Base-by-base conservation (phyloP, 1,140 invertebrate species). In the Drosophila elegans region DNA sequence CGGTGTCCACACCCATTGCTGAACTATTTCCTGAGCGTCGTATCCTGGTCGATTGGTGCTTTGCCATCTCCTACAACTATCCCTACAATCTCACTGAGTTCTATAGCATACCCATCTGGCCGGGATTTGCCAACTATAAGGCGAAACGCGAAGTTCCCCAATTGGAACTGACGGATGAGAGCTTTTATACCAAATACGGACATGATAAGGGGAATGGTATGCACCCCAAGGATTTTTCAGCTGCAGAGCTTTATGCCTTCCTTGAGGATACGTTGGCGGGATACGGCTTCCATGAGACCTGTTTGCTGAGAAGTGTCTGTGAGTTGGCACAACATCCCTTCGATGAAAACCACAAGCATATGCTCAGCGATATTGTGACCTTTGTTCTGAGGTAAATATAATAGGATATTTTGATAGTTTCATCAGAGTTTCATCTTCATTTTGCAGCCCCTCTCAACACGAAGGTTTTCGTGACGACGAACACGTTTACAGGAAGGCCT, bases 31-130 rank as follows among this genome's bases (percentile, higher is more conserved):
- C 90, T 0, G 88, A 92, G 11, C 85, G 91, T 9, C 83, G 89
- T 0, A 75, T 88, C 13, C 41, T 91, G 3, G 49, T 90, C 12
- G 90, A 92, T 74, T 91, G 91, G 89, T 91, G 91, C 25, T 92
- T 92, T 12, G 80, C 85, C 48, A 68, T 92, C 25, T 61, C 73
- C 13, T 92, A 92, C 49, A 78, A 67, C 4, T 62, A 90, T 29
- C 91, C 91, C 5, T 51, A 55, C 42, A 75, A 68, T 9, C 29
- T 91, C 3, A 54, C 60, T 3, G 67, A 75, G 0, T 92, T 92
- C 38, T 92, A 92, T 41, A 90, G 82, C 55, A 82, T 92, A n/a
- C 89, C 91, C 10, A 91, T 92, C 2, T 92, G 89, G 89, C 88
- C 83, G 10, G 80, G 82, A 11, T 90, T 90, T 45, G 80, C 80